Conservation (phyloP, 2,113 vertebrate species). For the Regulus satrapa region DNA sequence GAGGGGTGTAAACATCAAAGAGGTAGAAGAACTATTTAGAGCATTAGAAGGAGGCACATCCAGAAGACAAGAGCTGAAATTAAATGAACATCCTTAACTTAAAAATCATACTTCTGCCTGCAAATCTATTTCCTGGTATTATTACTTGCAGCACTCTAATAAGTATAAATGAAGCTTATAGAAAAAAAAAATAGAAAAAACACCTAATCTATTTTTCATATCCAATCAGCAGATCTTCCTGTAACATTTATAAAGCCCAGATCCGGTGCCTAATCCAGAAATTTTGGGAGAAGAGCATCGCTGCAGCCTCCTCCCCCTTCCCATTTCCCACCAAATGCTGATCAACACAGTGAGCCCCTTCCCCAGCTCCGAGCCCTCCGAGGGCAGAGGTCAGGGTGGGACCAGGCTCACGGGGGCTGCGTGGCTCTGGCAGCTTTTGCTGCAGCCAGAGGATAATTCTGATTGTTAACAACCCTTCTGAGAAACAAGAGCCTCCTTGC, state of each 20-base stretch:
- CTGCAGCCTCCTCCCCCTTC: not conserved
- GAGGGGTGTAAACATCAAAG: conserved; percentile 68
- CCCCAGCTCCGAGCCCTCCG: not conserved
- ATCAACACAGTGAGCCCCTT: not conserved
- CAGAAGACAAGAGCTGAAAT: conserved; percentile 56
- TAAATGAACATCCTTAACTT: conserved; percentile 66
- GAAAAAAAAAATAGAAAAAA: too few relatives aligned
- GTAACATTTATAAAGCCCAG: not conserved
- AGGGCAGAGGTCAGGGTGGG: conserved; percentile 56
- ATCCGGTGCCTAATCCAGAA: not conserved
- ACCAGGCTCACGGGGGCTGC: conserved; percentile 66
- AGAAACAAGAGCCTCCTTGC: not conserved
- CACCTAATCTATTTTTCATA: conserved; percentile 29
- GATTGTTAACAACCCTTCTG: not conserved
- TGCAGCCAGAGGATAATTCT: conserved; percentile 64
- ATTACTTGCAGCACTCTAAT: conserved; percentile 35
- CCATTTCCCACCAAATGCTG: not conserved
- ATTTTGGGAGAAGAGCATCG: not conserved
- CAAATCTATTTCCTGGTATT: conserved; percentile 51
- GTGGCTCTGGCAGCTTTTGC: conserved; percentile 74
- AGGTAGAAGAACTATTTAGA: conserved; percentile 60
- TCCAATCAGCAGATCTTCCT: not conserved
- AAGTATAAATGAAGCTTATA: conserved; percentile 49
- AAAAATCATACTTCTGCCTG: conserved; percentile 54
- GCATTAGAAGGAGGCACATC: conserved; percentile 42